These are phyloP conservation scores for Pelobates cultripes DNA, from an alignment of 2,797 vertebrate species.

Conservation along the genomic window DNA sequence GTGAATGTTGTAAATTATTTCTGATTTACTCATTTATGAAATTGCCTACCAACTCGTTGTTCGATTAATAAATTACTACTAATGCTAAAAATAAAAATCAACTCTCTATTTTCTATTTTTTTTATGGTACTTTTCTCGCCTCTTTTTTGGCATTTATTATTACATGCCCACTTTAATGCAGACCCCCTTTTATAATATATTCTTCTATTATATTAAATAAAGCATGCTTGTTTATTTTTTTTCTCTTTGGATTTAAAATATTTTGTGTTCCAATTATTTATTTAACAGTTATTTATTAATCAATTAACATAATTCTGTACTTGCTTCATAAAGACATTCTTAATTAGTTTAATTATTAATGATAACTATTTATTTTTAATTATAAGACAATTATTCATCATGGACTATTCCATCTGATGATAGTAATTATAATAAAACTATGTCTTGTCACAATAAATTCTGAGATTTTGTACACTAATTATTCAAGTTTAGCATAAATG, in stretches of 20 bases:
- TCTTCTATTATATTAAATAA: no score
- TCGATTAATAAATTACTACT: no score
- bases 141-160: no score
- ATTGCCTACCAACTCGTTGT: no score
- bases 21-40: no score
- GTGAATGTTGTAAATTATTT: no score
- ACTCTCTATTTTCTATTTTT: no score
- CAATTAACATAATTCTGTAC: constrained; percentile 33
- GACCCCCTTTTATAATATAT: no score
- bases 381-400: constrained; percentile 33
- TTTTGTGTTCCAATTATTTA: constrained; percentile 37
- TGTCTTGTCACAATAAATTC: constrained; percentile 15
- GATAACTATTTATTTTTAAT: constrained; percentile 41
- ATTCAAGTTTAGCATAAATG: not conserved
- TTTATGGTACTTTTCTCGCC: no score
- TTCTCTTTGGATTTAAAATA: not conserved
- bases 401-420: constrained; percentile 30
- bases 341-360: constrained; percentile 53
- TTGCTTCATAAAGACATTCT: constrained; percentile 27
- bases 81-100: no score
- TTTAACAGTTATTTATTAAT: constrained; percentile 12
- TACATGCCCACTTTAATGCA: no score
- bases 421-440: constrained; percentile 46
- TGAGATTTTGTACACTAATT: not conserved
- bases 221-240: not conserved